phyloP scores from a whole-genome alignment of 2,888 invertebrate genomes.

The Cantharis flavilabris region DNA sequence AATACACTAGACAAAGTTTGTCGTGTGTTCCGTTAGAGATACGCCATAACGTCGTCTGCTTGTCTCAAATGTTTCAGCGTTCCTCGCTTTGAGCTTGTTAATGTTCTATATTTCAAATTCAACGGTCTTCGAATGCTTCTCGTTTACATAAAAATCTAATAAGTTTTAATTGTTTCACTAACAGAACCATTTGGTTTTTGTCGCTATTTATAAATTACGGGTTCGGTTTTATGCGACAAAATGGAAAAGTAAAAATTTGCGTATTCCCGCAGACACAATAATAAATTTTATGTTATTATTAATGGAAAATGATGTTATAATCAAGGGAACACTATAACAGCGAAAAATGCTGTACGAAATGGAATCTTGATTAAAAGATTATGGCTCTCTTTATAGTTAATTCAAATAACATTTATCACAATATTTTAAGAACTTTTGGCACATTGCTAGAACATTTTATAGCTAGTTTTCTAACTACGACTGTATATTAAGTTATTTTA shows the following conservation, averaged over 20 bases:
- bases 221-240: constrained; percentile 6
- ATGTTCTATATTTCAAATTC: constrained; percentile 39
- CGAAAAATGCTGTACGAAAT: background rate
- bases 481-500: background rate
- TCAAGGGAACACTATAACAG: background rate
- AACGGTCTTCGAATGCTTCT: constrained; percentile 35
- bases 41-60: constrained; percentile 21
- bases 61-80: constrained; percentile 26
- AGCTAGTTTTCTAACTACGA: background rate
- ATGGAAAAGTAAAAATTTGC: background rate
- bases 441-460: background rate
- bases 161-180: constrained; percentile 46
- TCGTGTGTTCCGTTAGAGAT: constrained; percentile 18
- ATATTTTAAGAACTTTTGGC: background rate
- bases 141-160: constrained; percentile 46
- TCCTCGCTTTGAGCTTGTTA: constrained; percentile 35
- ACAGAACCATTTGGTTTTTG: constrained; percentile 33
- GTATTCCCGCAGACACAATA: background rate
- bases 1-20: constrained; percentile 17
- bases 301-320: background rate
- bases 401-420: background rate
- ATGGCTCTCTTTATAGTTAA: background rate
- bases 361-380: background rate
- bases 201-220: constrained; percentile 7
- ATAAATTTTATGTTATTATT: constrained; percentile 3